Evolutionary conservation across 2,113 vertebrate species (phyloP).

Genomic region (Ranitomeya imitator): DNA sequence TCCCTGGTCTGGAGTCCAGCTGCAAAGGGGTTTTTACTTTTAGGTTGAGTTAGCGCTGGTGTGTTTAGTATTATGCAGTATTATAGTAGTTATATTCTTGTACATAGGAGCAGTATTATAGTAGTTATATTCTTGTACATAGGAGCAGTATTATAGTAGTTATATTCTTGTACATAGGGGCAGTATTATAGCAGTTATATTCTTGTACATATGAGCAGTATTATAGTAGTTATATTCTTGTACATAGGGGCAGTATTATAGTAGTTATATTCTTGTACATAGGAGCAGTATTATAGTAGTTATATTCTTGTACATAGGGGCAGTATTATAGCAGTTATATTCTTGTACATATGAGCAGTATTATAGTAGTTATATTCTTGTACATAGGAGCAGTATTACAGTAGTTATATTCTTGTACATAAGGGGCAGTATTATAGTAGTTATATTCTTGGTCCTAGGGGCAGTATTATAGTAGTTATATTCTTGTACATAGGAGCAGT

Average conservation of each 20-base stretch:
- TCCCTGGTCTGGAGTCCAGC: too few relatives aligned
- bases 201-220: neutral
- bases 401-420: neutral
- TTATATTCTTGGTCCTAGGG: neutral
- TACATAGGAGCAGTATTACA: neutral
- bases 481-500: neutral
- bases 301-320: neutral
- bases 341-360: neutral
- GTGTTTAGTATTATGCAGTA: too few relatives aligned
- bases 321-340: conserved; percentile 13
- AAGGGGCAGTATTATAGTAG: neutral
- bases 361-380: too few relatives aligned
- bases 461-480: neutral
- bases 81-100: too few relatives aligned
- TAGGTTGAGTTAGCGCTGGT: too few relatives aligned
- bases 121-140: conserved; percentile 14
- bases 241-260: too few relatives aligned
- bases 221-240: conserved; percentile 2
- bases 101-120: neutral
- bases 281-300: too few relatives aligned
- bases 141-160: conserved; percentile 11
- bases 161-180: neutral
- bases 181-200: conserved; percentile 16
- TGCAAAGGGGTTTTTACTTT: too few relatives aligned
- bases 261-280: too few relatives aligned